phyloP scores from a whole-genome alignment of 2,113 vertebrate species.

The Gadus macrocephalus region DNA sequence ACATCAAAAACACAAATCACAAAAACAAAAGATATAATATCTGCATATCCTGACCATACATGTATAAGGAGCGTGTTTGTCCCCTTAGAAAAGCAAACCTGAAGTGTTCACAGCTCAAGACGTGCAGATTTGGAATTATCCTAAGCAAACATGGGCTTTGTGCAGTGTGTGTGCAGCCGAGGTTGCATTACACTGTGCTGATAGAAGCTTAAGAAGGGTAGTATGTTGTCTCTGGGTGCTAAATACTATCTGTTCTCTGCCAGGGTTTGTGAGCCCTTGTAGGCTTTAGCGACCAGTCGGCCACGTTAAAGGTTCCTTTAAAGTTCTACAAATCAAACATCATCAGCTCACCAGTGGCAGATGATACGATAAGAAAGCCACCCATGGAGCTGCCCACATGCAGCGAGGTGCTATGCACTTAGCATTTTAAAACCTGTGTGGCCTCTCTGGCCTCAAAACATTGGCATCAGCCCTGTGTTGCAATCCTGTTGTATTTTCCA shows the following conservation, averaged over 20 bases:
- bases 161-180: neutral
- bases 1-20: no score
- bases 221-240: no score
- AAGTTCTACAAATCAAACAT: slow-evolving; percentile 18
- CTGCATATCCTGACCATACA: no score
- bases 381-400: neutral
- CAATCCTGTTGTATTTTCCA: no score
- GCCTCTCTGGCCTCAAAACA: neutral
- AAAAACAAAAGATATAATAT: no score
- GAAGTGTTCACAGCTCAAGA: slow-evolving; percentile 25
- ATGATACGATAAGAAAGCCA: slow-evolving; percentile 27
- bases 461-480: neutral
- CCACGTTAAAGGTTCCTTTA: slow-evolving; percentile 24
- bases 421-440: slow-evolving; percentile 12
- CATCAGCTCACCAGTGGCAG: slow-evolving; percentile 28
- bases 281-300: slow-evolving; percentile 8
- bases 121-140: slow-evolving; percentile 36
- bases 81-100: neutral
- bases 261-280: neutral
- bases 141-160: slow-evolving; percentile 44
- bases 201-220: slow-evolving; percentile 20
- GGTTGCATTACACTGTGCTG: slow-evolving; percentile 29
- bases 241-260: slow-evolving; percentile 1
- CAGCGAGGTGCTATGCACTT: slow-evolving; percentile 12
- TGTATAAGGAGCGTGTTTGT: no score